A percentile compares a stretch with the other conserved stretches of the same genome.
Evolutionary conservation across 2,888 invertebrate genomes (phyloP).

Genomic region (Parapristionchus giblindavisi): DNA sequence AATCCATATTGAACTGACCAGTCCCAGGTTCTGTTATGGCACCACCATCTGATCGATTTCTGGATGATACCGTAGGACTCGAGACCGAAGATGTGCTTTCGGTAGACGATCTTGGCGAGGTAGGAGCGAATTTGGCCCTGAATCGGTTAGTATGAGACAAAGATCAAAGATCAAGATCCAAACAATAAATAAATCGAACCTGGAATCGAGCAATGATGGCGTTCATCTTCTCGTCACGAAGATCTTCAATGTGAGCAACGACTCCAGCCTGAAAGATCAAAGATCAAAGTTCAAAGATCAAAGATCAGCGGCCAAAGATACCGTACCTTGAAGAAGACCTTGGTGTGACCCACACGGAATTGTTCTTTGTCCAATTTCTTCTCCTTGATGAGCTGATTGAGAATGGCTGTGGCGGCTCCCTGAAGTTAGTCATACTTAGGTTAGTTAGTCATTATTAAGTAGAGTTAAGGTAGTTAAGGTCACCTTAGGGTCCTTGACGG

Average conservation of each 20-base stretch:
- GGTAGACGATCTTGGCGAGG: constrained; percentile 46
- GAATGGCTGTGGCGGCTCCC: constrained; percentile 54
- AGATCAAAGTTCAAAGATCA: background rate
- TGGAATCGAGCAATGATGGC: constrained; percentile 92
- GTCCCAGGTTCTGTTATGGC: constrained; percentile 74
- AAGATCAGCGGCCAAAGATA: background rate
- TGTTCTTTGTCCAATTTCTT: constrained; percentile 85
- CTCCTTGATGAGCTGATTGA: constrained; percentile 79
- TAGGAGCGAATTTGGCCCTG: constrained; percentile 57
- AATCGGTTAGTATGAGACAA: too few species aligned
- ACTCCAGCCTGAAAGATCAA: constrained; percentile 99
- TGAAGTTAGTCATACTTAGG: background rate
- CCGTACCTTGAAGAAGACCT: constrained; percentile 66
- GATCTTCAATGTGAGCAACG: constrained; percentile 99
- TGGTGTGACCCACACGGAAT: constrained; percentile 68
- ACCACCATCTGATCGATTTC: constrained; percentile 66
- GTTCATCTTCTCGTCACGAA: constrained; percentile 94
- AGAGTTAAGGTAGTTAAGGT: too few species aligned
- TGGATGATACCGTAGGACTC: constrained; percentile 62
- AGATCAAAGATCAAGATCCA: too few species aligned
- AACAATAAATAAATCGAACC: constrained; percentile 37
- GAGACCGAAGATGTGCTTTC: constrained; percentile 55
- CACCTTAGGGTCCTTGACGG: constrained; percentile 60
- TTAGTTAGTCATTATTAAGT: background rate
- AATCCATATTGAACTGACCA: constrained; percentile 75